Base-by-base conservation (phyloP, 2,797 vertebrate genomes). In the Karalla daura region DNA sequence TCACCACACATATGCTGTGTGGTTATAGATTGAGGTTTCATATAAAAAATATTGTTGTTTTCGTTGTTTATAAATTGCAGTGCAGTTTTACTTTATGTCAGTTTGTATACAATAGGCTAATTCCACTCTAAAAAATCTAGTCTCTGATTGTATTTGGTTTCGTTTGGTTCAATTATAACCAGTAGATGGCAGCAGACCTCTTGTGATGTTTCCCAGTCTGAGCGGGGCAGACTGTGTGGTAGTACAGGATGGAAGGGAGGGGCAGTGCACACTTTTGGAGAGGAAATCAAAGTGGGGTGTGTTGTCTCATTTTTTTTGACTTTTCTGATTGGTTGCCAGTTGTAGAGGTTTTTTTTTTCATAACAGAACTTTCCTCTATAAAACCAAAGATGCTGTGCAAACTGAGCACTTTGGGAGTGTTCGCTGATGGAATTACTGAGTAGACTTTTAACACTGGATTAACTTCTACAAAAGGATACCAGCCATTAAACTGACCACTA, bases 291-390 rank as follows among this genome's bases (percentile, higher is more conserved):
- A 51, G 27, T 20, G 18, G 44, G 63, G 20, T 65, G 53, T 46
- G 23, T 33, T 36, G 30, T 61, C 23, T 65, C 44, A 37, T 14
- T 6, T 44, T 33, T 33, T 49, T 3, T 18, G 1, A 45, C 51
- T 63, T 43, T 45, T 74, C 70, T 88, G 84, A 92, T 94, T 93
- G 93, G 92, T 44, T 83, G 46, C 70, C 84, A 67, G 74, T 85
- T 87, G 80, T 18, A 7, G 30, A 37, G 43, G 4, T 59, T 76
- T 66, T 78, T 65, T 67, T 30, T 5, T 18, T 47, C 37, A 18
- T 21, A 9, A 3, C 51, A 53, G 32, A 74, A 76, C 41, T 47
- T 55, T 55, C 46, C 71, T n/a, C 32, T 91, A 93, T 92, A 93
- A 92, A 91, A 74, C 35, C 25, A 30, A 2, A 53, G 45, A 24